A percentile compares a stretch with the other conserved stretches of the same genome.
Conservation (phyloP, 2,888 invertebrate species). For the Tricholauxania praeusta region DNA sequence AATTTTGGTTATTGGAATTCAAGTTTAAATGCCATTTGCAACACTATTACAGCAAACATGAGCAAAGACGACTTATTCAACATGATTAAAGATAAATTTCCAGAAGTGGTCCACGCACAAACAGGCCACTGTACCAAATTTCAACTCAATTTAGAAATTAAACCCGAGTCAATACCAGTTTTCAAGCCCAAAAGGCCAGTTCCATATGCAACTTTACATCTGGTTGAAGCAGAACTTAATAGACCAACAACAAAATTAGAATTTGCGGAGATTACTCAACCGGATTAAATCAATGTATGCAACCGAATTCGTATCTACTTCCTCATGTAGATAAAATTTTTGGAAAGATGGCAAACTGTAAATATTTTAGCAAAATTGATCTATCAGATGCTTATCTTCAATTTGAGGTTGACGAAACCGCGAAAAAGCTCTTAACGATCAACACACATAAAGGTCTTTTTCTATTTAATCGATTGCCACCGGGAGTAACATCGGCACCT, state of each 20-base stretch:
- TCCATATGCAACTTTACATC: constrained; percentile 41
- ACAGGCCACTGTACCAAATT: constrained; percentile 8
- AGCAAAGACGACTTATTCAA: too few relatives aligned
- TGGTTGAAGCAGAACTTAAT: constrained; percentile 38
- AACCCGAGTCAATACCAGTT: constrained; percentile 16
- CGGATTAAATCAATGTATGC: constrained; percentile 40
- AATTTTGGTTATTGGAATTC: too few relatives aligned
- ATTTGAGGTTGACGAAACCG: constrained; percentile 39
- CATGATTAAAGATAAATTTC: too few relatives aligned
- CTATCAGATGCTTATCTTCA: constrained; percentile 46
- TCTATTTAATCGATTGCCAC: constrained; percentile 40
- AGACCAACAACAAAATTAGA: constrained; percentile 37
- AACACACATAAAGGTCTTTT: constrained; percentile 41
- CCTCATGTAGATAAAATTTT: constrained; percentile 40
- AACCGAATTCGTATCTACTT: constrained; percentile 43
- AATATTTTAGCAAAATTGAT: constrained; percentile 37
- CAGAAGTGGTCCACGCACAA: too few relatives aligned
- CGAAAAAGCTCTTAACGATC: constrained; percentile 40
- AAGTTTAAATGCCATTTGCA: too few relatives aligned
- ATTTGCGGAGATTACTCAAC: constrained; percentile 48
- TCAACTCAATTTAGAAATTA: not conserved
- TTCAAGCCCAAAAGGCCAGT: constrained; percentile 44
- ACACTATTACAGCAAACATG: too few relatives aligned
- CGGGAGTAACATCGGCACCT: constrained; percentile 29
- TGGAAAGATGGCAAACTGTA: constrained; percentile 21